Evolutionary conservation across 1,140 invertebrate genomes (phyloP).

Genomic region (Panonychus citri): DNA sequence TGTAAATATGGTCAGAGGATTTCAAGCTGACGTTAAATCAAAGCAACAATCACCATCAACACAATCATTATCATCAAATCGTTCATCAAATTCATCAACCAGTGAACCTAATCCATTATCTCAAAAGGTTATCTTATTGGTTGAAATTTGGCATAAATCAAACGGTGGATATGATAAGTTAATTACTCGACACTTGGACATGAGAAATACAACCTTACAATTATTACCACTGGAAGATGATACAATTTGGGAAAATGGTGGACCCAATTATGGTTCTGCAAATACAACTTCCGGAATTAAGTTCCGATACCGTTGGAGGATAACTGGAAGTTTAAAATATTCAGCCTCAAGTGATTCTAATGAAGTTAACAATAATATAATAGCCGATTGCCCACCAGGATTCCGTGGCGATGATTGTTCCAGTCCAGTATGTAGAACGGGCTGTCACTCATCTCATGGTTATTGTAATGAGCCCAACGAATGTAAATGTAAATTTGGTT

Average conservation of each 20-base stretch:
- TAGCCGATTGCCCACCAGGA: slow-evolving; percentile 3
- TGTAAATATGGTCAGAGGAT: background rate
- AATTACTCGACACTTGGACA: slow-evolving; percentile 4
- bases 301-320: slow-evolving; percentile 2
- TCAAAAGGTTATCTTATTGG: slow-evolving; percentile 1
- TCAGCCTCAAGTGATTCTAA: background rate
- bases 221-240: background rate
- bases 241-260: slow-evolving; percentile 2
- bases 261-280: background rate
- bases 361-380: background rate
- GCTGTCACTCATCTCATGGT: slow-evolving; percentile 22
- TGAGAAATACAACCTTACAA: slow-evolving; percentile 3
- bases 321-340: background rate
- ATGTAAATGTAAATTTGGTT: slow-evolving; percentile 42
- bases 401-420: slow-evolving; percentile 4
- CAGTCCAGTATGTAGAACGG: slow-evolving; percentile 5
- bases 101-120: background rate
- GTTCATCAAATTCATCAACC: background rate
- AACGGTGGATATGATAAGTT: slow-evolving; percentile 1
- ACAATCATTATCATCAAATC: background rate
- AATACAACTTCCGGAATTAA: slow-evolving; percentile 1
- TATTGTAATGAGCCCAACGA: slow-evolving; percentile 30
- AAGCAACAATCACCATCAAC: background rate
- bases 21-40: background rate
- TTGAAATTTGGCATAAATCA: slow-evolving; percentile 10